Conservation (phyloP, 2,113 vertebrate genomes). For the Oncorhynchus gorbuscha region DNA sequence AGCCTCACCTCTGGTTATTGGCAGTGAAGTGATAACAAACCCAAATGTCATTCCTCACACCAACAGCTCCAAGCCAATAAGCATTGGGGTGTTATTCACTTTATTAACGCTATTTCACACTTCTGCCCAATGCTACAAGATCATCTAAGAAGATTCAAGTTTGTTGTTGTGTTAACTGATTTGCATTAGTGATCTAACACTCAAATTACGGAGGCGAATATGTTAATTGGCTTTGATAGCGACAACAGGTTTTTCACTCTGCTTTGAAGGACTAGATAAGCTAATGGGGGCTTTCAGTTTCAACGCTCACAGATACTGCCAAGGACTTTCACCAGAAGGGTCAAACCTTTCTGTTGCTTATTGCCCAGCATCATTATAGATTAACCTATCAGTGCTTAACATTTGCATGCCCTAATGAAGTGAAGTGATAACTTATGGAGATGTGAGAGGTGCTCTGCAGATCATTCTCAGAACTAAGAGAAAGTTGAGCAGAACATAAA, state of each 20-base stretch:
- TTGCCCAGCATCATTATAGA: constrained; percentile 17
- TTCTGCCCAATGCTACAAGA: neutral
- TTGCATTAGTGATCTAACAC: neutral
- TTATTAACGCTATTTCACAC: neutral
- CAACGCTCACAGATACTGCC: neutral
- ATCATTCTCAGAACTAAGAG: constrained; percentile 11
- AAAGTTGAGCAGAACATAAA: too few relatives aligned
- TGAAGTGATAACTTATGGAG: constrained; percentile 12
- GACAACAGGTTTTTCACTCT: neutral
- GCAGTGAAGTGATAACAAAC: constrained; percentile 38
- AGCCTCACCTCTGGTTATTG: constrained; percentile 30
- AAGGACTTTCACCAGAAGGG: neutral
- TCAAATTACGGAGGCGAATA: too few relatives aligned
- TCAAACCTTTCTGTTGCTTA: neutral
- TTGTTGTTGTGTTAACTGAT: neutral
- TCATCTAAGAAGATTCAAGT: neutral
- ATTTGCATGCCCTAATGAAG: constrained; percentile 43
- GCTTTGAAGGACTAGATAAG: constrained; percentile 1
- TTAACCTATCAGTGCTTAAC: constrained; percentile 2
- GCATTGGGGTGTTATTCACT: neutral
- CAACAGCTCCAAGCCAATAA: constrained; percentile 1
- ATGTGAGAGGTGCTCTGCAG: constrained; percentile 9
- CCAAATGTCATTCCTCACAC: constrained; percentile 32
- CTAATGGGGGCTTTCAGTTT: neutral
- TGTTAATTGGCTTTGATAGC: neutral